Base-by-base conservation (phyloP, 92 coral and sea anemone genomes). In the Epizoanthus stellaris region DNA sequence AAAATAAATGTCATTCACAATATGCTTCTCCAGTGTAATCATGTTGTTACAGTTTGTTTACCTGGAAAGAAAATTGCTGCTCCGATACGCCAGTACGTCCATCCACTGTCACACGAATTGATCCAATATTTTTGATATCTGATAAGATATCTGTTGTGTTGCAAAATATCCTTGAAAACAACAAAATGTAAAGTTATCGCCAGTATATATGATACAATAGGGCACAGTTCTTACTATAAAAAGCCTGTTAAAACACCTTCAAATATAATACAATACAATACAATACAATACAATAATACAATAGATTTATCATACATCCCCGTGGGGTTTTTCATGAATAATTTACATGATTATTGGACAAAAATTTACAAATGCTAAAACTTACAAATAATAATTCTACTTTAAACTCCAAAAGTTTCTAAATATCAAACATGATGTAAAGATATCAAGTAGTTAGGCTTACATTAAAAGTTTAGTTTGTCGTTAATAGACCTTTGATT, bases 1-100 rank as follows among this genome's bases (percentile, higher is more conserved):
- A 30, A 1, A 30, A 30, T 1, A 30, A 30, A 30, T 30, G 34
- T 30, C 34, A 30, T 30, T 30, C 34, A 30, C 34, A 30, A 30
- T 30, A 30, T 30, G 34, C 34, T 30, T 30, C 34, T 30, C 34
- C 34, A 30, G 34, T 30, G 34, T 30, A 30, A 30, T 30, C 34
- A 0, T 30, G 34, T 30, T 30, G 34, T 45, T 5, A 36, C 1
- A 61, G 23, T 40, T 30, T 10, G 16, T 34, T 57, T 70, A 94
- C 98, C 98, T 92, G 98, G 73, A 92, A 94, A 38, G 76, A 71
- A 67, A 94, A 94, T 5, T 76, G 39, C 62, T 86, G 69, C 19
- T 47, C 36, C 19, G 98, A 94, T 4, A 79, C 21, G 39, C 95
- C 95, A 47, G 25, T 4, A n/a, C 85, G 58, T 17, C 58, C 36